Evolutionary conservation across 2,113 vertebrate species (phyloP).

Genomic region (Garra rufa): DNA sequence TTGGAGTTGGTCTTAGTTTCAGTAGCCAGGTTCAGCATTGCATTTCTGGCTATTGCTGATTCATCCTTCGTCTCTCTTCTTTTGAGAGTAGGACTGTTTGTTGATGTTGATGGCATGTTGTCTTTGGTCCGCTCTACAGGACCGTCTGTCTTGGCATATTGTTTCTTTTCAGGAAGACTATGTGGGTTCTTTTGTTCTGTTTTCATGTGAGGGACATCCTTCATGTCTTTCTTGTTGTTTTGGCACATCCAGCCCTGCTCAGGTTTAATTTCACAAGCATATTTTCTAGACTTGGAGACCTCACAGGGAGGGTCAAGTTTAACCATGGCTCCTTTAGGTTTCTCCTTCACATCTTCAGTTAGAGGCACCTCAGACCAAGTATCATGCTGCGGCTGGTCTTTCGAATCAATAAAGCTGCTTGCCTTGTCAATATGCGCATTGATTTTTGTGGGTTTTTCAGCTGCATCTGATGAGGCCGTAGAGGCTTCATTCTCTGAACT

Average conservation of each 20-base stretch:
- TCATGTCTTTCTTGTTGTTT: conserved; percentile 63
- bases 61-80: conserved; percentile 37
- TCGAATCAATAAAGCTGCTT: conserved; percentile 78
- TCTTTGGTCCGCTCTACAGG: conserved; percentile 80
- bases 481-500: conserved; percentile 11
- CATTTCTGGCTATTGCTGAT: conserved; percentile 39
- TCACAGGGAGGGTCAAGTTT: neutral
- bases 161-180: conserved; percentile 81
- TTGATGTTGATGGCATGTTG: conserved; percentile 79
- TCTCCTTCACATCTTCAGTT: conserved; percentile 19
- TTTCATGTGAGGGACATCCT: conserved; percentile 52
- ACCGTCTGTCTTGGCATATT: conserved; percentile 77
- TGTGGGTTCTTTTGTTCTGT: conserved; percentile 63
- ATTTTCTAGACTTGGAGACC: neutral
- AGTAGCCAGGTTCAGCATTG: conserved; percentile 32
- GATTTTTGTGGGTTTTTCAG: conserved; percentile 84
- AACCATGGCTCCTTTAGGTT: conserved; percentile 13
- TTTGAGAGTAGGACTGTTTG: conserved; percentile 82
- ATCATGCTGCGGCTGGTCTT: conserved; percentile 62
- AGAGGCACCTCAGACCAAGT: conserved; percentile 24
- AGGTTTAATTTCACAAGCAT: conserved; percentile 17
- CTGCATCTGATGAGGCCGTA: conserved; percentile 30
- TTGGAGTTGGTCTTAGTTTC: too few relatives aligned
- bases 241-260: conserved; percentile 32
- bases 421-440: conserved; percentile 87